Base-by-base conservation (phyloP, 2,797 vertebrate genomes). In the Brachyalestes nurse region DNA sequence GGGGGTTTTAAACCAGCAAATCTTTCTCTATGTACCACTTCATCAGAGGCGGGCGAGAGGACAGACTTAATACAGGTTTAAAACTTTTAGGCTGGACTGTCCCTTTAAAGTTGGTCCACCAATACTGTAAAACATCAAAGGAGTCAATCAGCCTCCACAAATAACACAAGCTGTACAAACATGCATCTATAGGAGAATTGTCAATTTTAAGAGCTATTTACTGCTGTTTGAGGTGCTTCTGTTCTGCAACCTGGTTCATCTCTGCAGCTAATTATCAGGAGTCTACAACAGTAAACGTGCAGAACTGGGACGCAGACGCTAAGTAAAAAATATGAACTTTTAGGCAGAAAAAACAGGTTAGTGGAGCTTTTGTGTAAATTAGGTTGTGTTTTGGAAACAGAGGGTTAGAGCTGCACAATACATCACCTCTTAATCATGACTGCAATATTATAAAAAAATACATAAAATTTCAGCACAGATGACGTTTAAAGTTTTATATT, bases 171-270 rank as follows among this genome's bases (percentile, higher is more conserved):
- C 34, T 34, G 34, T 34, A 34, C 34, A 34, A 34, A 34, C 34
- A 34, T 4, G 34, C 34, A 4, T 34, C 34, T 34, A 34, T 34
- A 34, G 28, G 28, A 28, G 34, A 55, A 17, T 55, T 55, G 16
- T 53, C 4, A 53, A 16, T 51, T 17, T 6, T 5, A 55, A 2
- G 2, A 34, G 62, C 14, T 40, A 7, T 65, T 65, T 34, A 5
- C 55, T 21, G 55, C 55, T 58, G 55, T 21, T 40, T 14, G 34
- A 17, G 16, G 34, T 65, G 38, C 25, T 62, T 62, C 23, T 14
- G 60, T 34, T 28, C 60, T 62, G 60, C 62, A 65, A 16, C 62
- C 62, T 40, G 62, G 38, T 38, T 34, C 64, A 66, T 45, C 64
- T 66, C 19, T 45, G 42, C 38, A 66, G 40, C 64, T 42, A 66